Base-by-base conservation (phyloP, 2,113 vertebrate species). In the Anarhynchus alexandrinus region DNA sequence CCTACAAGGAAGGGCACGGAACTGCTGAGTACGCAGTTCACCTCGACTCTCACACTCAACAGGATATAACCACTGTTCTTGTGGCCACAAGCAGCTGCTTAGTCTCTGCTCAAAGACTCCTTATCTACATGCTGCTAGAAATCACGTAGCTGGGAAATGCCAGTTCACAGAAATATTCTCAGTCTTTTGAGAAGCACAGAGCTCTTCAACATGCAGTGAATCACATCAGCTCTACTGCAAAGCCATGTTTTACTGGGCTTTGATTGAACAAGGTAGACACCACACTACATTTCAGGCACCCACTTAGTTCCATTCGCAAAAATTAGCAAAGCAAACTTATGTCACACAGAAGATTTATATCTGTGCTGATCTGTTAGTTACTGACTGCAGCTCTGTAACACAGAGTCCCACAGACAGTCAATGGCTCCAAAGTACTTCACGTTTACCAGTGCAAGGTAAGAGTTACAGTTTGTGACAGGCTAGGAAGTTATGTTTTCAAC, bases 1-100 rank as follows among this genome's bases (percentile, higher is more conserved):
- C 93, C 93, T 95, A 88, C n/a, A 14, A 98, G 98, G 99, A 99
- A 99, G 98, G 98, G 98, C 98, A 90, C 95, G 13, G 98, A 99
- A 99, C 91, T 98, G 99, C 99, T 99, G 99, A 99, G 97, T 94
- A 96, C 26, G 98, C 98, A 98, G 88, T 97, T 98, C 97, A 97
- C 97, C 97, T 91, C 95, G 77, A 90, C 95, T 96, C 93, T 94
- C 96, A 92, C 97, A 98, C 96, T 71, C 97, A 97, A 98, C 98
- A 99, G 99, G 99, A 99, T 99, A 97, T 83, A 96, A 98, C 97
- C 97, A 98, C 98, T 98, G 98, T 98, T 98, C 97, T 95, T 59
- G 81, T 43, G 72, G 94, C 86, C 93, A 96, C 93, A 40, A 65
- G 91, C 94, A 94, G 93, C 94, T 92, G 88, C 94, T 78, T 21